Evolutionary conservation across 2,113 vertebrate genomes (phyloP), one percentile per base, ranked within the genome.

Genomic region (Nanger granti): DNA sequence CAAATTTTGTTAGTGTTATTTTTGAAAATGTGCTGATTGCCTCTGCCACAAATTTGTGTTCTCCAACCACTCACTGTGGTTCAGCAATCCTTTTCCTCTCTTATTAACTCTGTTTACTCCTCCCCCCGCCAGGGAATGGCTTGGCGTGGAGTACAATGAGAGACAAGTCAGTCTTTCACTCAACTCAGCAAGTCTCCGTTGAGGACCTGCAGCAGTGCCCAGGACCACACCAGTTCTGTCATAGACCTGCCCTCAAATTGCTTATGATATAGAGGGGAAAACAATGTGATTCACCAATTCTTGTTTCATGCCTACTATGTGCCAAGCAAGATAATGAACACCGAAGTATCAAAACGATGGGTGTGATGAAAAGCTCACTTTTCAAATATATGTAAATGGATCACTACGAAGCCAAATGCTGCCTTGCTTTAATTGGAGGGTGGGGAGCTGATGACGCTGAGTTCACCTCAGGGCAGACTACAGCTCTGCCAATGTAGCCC

Each of bases 21-120:
- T 98, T 83, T 95, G 64, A 97, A 95, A 97, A 91, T 89, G 97
- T 59, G 57, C 73, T 92, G 95, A 98, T 98, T 96, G 94, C 89
- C 85, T 96, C 66, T 97, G 95, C 97, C 96, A 98, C 97, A 97
- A 96, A 97, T 96, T 92, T 4, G 0, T 98, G 92, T 95, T 97
- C 97, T 96, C 94, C 97, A 97, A 93, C 95, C 90, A 76, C 47
- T 97, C 28, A 31, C 73, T 95, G 96, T 86, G 93, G 93, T 41
- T 98, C 87, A 79, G 93, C 90, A 93, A 96, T 92, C 80, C 92
- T 96, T 97, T 97, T 97, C 97, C 97, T 96, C 97, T 96, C 97
- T 93, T 92, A n/a, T 97, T 97, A 96, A 87, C 92, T 97, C 92
- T 96, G 87, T 96, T 97, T 96, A 97, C 92, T 73, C 80, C 69